phyloP scores from a whole-genome alignment of 2,888 invertebrate genomes.

The Spisula subtruncata region DNA sequence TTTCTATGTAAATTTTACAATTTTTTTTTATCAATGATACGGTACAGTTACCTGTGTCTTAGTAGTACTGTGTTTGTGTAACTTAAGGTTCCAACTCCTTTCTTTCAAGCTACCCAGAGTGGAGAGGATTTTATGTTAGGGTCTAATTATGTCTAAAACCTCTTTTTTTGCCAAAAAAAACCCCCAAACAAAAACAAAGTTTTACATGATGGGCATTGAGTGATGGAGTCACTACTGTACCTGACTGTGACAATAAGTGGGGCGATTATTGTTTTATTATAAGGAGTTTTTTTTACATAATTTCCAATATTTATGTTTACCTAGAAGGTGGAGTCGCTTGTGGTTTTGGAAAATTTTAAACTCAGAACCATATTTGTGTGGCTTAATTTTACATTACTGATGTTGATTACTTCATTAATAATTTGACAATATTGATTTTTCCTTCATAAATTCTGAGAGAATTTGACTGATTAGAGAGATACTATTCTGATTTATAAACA shows the following conservation, averaged over 20 bases:
- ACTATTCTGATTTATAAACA: background rate
- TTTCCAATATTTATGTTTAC: too few relatives aligned
- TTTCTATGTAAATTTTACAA: too few relatives aligned
- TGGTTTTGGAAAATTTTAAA: background rate
- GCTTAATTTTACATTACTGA: background rate
- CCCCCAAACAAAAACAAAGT: background rate
- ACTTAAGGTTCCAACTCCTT: too few relatives aligned
- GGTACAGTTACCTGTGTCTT: too few relatives aligned
- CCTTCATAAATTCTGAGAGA: background rate
- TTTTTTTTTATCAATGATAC: too few relatives aligned
- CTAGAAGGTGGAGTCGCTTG: background rate
- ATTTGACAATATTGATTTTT: background rate
- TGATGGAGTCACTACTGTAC: background rate
- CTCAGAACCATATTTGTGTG: background rate
- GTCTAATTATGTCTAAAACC: too few relatives aligned
- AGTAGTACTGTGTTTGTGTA: too few relatives aligned
- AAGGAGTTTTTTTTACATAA: too few relatives aligned
- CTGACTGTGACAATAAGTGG: background rate
- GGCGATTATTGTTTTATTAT: too few relatives aligned
- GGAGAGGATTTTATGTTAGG: too few relatives aligned
- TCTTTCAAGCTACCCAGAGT: too few relatives aligned
- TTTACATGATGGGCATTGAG: background rate
- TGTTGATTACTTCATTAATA: background rate
- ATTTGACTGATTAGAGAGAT: background rate
- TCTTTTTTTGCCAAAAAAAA: too few relatives aligned